phyloP scores from a whole-genome alignment of 53 echinoderm and acorn worm genomes.

The Actinopyga echinites region DNA sequence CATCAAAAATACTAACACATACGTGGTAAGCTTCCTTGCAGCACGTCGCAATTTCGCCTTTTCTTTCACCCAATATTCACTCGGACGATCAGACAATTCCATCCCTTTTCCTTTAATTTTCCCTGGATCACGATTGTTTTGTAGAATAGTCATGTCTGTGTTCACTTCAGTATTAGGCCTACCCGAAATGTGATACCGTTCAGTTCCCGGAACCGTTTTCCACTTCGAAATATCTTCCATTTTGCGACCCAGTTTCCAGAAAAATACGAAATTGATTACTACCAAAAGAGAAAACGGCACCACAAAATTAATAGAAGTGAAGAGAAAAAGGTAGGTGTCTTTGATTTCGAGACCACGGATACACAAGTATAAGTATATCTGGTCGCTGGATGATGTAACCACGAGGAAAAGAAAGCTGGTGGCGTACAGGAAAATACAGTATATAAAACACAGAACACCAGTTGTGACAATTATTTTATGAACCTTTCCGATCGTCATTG shows the following conservation, averaged over 20 bases:
- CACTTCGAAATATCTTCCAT: not conserved
- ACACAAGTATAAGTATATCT: not conserved
- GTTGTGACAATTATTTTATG: not conserved
- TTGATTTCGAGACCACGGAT: not conserved
- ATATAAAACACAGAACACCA: not conserved
- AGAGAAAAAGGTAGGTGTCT: not conserved
- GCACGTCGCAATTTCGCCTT: not conserved
- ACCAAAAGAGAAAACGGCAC: not conserved
- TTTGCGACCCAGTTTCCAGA: not conserved
- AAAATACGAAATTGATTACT: not conserved
- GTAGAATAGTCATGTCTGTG: too few species aligned
- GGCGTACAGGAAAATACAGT: not conserved
- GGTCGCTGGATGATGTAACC: too few species aligned
- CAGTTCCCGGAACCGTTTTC: too few species aligned
- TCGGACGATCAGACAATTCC: too few species aligned
- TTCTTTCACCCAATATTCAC: too few species aligned
- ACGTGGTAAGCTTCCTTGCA: not conserved
- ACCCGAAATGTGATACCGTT: too few species aligned
- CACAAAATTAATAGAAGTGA: not conserved
- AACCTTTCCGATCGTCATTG: not conserved
- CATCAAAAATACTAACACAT: not conserved
- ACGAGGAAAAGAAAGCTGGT: not conserved
- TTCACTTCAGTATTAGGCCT: too few species aligned
- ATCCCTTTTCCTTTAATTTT: too few species aligned
- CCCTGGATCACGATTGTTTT: too few species aligned